Evolutionary conservation across 2,113 vertebrate genomes (phyloP).

Genomic region (Oostethus manadensis): DNA sequence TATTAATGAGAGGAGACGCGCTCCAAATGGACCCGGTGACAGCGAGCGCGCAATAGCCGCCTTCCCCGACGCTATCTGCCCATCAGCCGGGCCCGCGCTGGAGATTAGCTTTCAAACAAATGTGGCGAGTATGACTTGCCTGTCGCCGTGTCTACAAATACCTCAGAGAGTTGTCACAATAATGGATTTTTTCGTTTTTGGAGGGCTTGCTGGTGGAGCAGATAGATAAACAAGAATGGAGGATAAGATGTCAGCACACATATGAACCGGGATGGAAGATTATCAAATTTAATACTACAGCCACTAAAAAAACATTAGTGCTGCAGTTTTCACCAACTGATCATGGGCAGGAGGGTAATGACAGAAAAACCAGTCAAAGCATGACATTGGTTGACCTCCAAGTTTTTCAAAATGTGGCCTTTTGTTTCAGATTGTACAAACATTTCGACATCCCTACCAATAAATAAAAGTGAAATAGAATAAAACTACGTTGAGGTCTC

Average conservation of each 20-base stretch:
- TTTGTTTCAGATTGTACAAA: too few species aligned
- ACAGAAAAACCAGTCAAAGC: not conserved
- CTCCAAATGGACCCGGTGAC: slow-evolving; percentile 51
- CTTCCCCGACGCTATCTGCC: slow-evolving; percentile 51
- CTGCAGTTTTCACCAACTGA: slow-evolving; percentile 16
- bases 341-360: slow-evolving; percentile 24
- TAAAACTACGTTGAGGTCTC: too few species aligned
- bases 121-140: slow-evolving; percentile 61
- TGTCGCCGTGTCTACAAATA: slow-evolving; percentile 65
- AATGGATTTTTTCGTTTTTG: slow-evolving; percentile 66
- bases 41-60: slow-evolving; percentile 48
- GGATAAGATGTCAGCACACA: slow-evolving; percentile 47
- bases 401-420: too few species aligned
- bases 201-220: slow-evolving; percentile 47
- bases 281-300: slow-evolving; percentile 48
- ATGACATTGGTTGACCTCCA: too few species aligned
- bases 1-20: slow-evolving; percentile 57
- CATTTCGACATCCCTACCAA: too few species aligned
- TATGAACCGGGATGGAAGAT: slow-evolving; percentile 42
- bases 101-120: slow-evolving; percentile 67
- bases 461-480: too few species aligned
- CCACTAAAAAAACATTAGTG: slow-evolving; percentile 18
- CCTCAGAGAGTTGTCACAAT: slow-evolving; percentile 67
- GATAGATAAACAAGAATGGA: slow-evolving; percentile 53
- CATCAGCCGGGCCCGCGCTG: slow-evolving; percentile 59